Evolutionary conservation across 2,888 invertebrate genomes (phyloP).

Genomic region (Ctenicera cuprea): DNA sequence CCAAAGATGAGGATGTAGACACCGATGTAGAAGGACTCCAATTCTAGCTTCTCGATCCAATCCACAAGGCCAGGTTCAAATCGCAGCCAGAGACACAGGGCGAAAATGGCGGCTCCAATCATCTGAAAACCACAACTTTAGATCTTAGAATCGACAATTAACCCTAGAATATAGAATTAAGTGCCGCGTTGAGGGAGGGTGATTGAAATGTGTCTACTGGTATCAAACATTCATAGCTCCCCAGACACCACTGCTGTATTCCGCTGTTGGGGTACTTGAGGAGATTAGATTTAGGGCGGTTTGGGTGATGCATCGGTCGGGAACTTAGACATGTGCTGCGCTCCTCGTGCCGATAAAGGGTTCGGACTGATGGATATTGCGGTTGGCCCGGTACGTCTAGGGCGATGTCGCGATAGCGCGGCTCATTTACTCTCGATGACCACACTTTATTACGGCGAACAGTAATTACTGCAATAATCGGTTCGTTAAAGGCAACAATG

Average conservation of each 20-base stretch:
- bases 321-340: slow-evolving; percentile 46
- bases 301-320: slow-evolving; percentile 46
- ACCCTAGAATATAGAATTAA: slow-evolving; percentile 26
- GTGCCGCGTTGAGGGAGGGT: slow-evolving; percentile 26
- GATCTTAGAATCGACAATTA: slow-evolving; percentile 32
- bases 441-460: slow-evolving; percentile 69
- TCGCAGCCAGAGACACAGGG: slow-evolving; percentile 87
- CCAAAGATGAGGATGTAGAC: slow-evolving; percentile 86
- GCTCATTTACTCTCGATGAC: slow-evolving; percentile 70
- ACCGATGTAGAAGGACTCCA: slow-evolving; percentile 88
- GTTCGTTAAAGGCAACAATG: slow-evolving; percentile 62
- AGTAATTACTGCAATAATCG: slow-evolving; percentile 71
- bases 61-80: slow-evolving; percentile 88
- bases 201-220: slow-evolving; percentile 38
- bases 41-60: slow-evolving; percentile 85
- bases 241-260: slow-evolving; percentile 32
- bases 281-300: slow-evolving; percentile 53
- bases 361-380: slow-evolving; percentile 55
- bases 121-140: slow-evolving; percentile 75
- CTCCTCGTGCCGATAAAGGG: slow-evolving; percentile 44
- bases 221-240: slow-evolving; percentile 49
- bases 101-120: slow-evolving; percentile 86
- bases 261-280: slow-evolving; percentile 40
- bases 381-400: slow-evolving; percentile 56
- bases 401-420: slow-evolving; percentile 67